These are phyloP conservation scores for Micromys minutus DNA, from an alignment of 2,113 vertebrate species.

Conservation along the genomic window DNA sequence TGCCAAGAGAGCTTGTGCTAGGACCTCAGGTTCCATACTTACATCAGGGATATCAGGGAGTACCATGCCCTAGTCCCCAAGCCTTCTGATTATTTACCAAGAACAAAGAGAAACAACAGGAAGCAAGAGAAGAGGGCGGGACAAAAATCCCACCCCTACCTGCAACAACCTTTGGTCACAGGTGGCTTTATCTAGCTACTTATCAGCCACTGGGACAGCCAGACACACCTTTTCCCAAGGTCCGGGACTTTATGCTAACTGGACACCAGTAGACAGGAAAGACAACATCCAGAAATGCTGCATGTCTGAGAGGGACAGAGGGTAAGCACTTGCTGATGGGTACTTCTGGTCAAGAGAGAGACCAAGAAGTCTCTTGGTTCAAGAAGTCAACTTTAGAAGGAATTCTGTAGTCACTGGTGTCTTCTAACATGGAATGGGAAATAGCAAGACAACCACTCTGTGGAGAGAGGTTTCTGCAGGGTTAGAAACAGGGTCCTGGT, in stretches of 20 bases:
- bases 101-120: background rate
- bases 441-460: rapidly evolving
- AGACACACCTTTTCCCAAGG: background rate
- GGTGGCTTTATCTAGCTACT: slow-evolving; percentile 41
- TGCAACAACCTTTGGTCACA: slow-evolving; percentile 58
- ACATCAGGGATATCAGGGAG: background rate
- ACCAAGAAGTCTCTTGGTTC: too few relatives aligned
- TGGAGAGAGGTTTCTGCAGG: background rate
- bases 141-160: background rate
- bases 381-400: background rate
- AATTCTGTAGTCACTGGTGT: rapidly evolving
- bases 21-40: background rate
- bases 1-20: background rate
- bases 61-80: background rate
- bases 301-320: too few relatives aligned
- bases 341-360: background rate
- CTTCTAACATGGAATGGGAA: background rate
- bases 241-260: background rate
- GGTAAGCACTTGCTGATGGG: rapidly evolving
- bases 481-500: too few relatives aligned
- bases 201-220: slow-evolving; percentile 20
- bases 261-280: background rate
- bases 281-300: rapidly evolving
- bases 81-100: background rate
- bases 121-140: background rate